These are phyloP conservation scores for Scaptodrosophila lebanonensis DNA, from an alignment of 1,140 invertebrate genomes.

Conservation along the genomic window DNA sequence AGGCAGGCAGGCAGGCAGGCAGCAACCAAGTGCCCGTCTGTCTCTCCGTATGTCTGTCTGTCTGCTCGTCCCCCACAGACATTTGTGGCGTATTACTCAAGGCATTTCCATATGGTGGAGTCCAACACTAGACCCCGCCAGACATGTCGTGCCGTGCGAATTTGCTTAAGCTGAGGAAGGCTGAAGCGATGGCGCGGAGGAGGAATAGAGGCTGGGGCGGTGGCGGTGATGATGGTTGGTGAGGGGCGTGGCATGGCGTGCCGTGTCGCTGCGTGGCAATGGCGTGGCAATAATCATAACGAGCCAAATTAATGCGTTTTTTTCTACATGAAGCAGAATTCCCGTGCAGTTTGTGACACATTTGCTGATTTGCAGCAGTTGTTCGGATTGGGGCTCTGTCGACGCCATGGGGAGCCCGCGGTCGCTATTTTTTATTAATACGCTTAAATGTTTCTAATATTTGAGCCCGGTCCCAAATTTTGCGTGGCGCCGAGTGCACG, in stretches of 20 bases:
- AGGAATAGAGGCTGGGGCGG: not conserved
- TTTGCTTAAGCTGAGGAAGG: too few species aligned
- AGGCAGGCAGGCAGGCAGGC: too few species aligned
- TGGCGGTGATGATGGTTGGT: not conserved
- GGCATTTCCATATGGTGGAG: constrained; percentile 57
- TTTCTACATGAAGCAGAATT: constrained; percentile 74
- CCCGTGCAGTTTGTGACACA: constrained; percentile 67
- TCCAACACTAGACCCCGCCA: constrained; percentile 3
- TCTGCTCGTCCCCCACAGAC: constrained; percentile 33
- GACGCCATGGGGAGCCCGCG: too few species aligned
- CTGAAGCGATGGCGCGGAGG: not conserved
- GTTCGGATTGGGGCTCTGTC: not conserved
- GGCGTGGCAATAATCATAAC: constrained; percentile 73
- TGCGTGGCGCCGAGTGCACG: constrained; percentile 1
- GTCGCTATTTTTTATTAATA: not conserved
- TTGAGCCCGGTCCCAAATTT: not conserved
- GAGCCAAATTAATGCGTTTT: constrained; percentile 76
- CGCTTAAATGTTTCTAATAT: constrained; percentile 37
- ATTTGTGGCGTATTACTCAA: constrained; percentile 65
- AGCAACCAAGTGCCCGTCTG: too few species aligned
- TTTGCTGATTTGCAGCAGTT: constrained; percentile 57
- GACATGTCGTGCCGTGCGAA: constrained; percentile 7
- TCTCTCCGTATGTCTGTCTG: too few species aligned
- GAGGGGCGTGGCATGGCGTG: constrained; percentile 26
- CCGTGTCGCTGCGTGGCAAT: not conserved